These are phyloP conservation scores for Elymnias hypermnestra DNA, from an alignment of 1,140 invertebrate species.

Conservation along the genomic window DNA sequence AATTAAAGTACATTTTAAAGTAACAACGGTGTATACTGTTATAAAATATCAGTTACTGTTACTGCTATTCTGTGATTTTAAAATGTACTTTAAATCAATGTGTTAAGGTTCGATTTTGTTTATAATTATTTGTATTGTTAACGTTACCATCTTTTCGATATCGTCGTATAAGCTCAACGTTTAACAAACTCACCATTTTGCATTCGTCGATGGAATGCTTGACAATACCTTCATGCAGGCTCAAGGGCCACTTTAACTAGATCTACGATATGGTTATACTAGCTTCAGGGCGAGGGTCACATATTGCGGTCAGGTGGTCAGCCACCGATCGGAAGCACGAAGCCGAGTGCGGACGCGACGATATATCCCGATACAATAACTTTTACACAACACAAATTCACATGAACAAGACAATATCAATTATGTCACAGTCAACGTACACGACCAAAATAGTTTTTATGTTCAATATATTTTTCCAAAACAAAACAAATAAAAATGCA, in stretches of 20 bases:
- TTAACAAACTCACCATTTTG: constrained; percentile 55
- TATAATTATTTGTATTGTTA: too few species aligned
- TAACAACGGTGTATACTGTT: too few species aligned
- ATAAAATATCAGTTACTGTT: too few species aligned
- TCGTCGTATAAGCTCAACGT: constrained; percentile 40
- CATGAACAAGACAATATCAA: constrained; percentile 73
- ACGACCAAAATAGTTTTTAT: constrained; percentile 76
- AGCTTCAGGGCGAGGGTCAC: constrained; percentile 58
- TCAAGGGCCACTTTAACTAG: constrained; percentile 56
- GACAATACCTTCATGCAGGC: constrained; percentile 58
- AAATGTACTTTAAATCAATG: too few species aligned
- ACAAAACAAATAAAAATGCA: constrained; percentile 44
- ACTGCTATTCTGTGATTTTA: too few species aligned
- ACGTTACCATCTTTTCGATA: too few species aligned
- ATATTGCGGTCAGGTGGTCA: constrained; percentile 58
- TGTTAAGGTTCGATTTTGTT: too few species aligned
- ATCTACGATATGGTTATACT: constrained; percentile 54
- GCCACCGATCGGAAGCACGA: constrained; percentile 56
- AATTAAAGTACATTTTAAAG: too few species aligned
- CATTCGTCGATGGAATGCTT: constrained; percentile 70
- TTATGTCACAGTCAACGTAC: constrained; percentile 64
- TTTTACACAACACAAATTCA: constrained; percentile 73
- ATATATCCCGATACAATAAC: constrained; percentile 42
- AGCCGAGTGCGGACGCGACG: constrained; percentile 67
- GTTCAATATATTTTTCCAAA: constrained; percentile 12